Base-by-base conservation (phyloP, 2,888 invertebrate genomes). In the Agrochola litura region DNA sequence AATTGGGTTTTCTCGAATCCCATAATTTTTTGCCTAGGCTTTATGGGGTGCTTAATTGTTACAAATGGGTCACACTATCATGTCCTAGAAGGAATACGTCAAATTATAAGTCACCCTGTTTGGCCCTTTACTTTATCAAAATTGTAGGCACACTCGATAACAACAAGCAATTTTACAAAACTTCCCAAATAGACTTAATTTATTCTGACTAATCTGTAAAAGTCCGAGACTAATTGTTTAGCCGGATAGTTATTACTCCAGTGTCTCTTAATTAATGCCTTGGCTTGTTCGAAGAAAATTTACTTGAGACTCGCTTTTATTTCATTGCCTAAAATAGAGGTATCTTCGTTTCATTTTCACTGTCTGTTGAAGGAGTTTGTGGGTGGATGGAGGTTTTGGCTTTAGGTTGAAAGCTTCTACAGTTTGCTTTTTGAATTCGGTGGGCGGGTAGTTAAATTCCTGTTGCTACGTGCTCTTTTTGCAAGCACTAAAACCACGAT, bases 241-340 rank as follows among this genome's bases (percentile, higher is more conserved):
- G 63, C 73, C 43, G 30, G 61, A 74, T 83, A 80, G 77, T 86
- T 86, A 84, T 78, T 74, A 76, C 67, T 76, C 69, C 61, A 73
- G 77, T 84, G 69, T 66, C 64, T 64, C 67, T 65, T 71, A 76
- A 79, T 87, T 87, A 85, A 76, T 82, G 73, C 64, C 69, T 77
- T 74, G 58, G 77, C 49, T 76, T 73, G 75, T 72, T 81, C 71
- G 64, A 86, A 79, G 79, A 76, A 71, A 80, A 85, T 83, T 83
- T 75, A 66, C 71, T 60, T 43, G 52, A 63, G 76, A 74, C 52
- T 81, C 64, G 76, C 68, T 54, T 86, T 81, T 73, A 77, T 86
- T 84, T 79, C 68, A 68, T 76, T 81, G 76, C 65, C 86, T 2
- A 37, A 63, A 85, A 72, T 74, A 63, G 69, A 71, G 54, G 77